Conservation (phyloP, 2,113 vertebrate genomes). For the Heterotilapia buettikoferi region DNA sequence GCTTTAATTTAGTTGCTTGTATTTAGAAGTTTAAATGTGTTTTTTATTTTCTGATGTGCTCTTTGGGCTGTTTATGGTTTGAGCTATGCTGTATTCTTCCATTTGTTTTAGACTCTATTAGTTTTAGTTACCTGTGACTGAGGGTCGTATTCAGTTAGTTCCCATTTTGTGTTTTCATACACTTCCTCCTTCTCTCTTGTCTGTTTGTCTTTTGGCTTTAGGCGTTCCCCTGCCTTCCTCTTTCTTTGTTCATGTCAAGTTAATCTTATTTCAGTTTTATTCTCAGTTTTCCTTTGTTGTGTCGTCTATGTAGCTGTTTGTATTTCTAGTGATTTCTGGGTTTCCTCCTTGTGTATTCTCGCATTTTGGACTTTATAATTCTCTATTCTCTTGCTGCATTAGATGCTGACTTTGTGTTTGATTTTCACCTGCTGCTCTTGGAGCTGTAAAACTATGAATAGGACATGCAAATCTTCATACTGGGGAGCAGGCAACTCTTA, state of each 20-base stretch:
- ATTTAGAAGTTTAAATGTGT: background rate
- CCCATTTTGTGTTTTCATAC: background rate
- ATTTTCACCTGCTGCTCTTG: background rate
- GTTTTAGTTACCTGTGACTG: background rate
- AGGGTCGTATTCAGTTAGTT: background rate
- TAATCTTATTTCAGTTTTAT: background rate
- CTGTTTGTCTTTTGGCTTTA: background rate
- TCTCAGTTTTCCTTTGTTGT: background rate
- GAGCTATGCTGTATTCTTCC: background rate
- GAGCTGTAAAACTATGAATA: background rate
- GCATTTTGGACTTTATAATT: rapidly evolving
- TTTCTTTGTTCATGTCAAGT: background rate
- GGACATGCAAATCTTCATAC: background rate
- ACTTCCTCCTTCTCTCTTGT: background rate
- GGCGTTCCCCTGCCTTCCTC: background rate
- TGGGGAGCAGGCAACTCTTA: background rate
- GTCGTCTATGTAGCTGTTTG: background rate
- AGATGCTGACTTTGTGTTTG: background rate
- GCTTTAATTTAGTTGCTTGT: background rate
- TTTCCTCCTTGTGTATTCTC: background rate
- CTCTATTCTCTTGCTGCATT: background rate
- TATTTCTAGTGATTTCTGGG: background rate
- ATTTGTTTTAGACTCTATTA: background rate
- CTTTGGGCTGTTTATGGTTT: background rate
- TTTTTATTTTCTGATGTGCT: background rate